These are phyloP conservation scores for Clarias pachynema DNA, from an alignment of 2,797 vertebrate species.

Conservation along the genomic window DNA sequence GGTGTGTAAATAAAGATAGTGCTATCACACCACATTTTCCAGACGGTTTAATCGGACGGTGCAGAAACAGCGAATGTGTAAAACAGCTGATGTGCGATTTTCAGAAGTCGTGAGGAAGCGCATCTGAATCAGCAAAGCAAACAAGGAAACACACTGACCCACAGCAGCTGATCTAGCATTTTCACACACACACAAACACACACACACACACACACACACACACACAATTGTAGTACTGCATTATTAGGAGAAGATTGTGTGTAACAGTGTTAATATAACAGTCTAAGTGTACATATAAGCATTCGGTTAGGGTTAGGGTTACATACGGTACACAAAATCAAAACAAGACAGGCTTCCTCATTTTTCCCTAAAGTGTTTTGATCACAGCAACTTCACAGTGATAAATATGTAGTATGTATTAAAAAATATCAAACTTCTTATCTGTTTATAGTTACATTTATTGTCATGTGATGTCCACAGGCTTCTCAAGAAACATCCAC, in stretches of 20 bases:
- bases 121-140: conserved; percentile 14
- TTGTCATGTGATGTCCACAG: no score
- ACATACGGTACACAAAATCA: no score
- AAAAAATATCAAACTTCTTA: background rate
- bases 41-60: background rate
- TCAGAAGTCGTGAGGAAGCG: background rate
- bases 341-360: background rate
- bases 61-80: background rate
- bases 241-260: background rate
- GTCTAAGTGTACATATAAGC: background rate
- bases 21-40: background rate
- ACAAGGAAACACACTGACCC: conserved; percentile 8
- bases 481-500: background rate
- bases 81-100: conserved; percentile 3
- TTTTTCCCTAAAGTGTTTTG: background rate
- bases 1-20: background rate
- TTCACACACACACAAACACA: conserved; percentile 13
- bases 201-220: conserved; percentile 1
- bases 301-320: no score
- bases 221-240: background rate
- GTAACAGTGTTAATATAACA: background rate
- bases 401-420: background rate
- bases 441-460: background rate
- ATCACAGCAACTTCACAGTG: background rate
- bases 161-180: conserved; percentile 1